Percentiles rank a stretch among this genome's conserved stretches.
Evolutionary conservation across 1,140 invertebrate species (phyloP).

Genomic region (Formica exsecta): DNA sequence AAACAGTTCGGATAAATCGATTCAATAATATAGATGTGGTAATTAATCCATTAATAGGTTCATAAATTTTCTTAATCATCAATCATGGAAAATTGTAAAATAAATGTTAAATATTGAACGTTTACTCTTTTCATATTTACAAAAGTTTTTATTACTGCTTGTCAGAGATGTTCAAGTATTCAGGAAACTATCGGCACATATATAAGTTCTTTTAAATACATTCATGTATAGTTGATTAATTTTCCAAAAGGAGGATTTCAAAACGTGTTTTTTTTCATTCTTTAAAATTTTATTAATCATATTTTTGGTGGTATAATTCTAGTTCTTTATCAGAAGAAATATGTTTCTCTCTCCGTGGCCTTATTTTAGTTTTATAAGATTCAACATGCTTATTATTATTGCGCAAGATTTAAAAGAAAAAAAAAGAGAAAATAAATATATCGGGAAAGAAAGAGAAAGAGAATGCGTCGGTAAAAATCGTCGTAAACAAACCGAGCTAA

Average conservation of each 20-base stretch:
- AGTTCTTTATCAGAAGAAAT: neutral
- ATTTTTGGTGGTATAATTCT: neutral
- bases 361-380: neutral
- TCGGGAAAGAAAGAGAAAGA: neutral
- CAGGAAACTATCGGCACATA: neutral
- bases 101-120: neutral
- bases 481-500: slow-evolving; percentile 3
- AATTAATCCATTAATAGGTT: no score
- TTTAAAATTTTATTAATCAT: neutral
- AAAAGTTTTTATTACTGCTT: neutral
- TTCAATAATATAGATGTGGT: no score
- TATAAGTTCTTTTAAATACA: neutral
- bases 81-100: neutral
- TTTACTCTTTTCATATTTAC: neutral
- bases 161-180: neutral
- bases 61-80: neutral
- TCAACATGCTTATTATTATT: neutral
- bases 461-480: neutral
- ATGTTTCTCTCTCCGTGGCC: neutral
- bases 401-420: slow-evolving; percentile 25
- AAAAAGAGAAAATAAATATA: neutral
- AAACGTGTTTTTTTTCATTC: neutral
- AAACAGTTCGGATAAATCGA: no score
- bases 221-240: neutral
- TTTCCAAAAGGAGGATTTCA: neutral